Conservation (phyloP, 2,888 invertebrate genomes). For the Cantharis lateralis region DNA sequence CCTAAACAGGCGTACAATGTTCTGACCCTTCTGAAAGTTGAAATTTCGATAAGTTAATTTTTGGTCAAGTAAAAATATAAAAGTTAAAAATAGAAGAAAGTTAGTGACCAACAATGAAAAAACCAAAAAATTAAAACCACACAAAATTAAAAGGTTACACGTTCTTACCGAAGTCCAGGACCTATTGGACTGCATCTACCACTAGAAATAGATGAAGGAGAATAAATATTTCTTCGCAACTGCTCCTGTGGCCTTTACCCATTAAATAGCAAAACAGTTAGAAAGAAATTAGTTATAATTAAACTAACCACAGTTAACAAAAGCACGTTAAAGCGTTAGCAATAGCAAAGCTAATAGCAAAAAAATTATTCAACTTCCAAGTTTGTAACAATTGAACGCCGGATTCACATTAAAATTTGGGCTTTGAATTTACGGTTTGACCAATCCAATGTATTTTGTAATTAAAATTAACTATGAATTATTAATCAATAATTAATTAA, state of each 20-base stretch:
- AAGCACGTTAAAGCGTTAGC: conserved; percentile 2
- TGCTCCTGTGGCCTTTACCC: conserved; percentile 33
- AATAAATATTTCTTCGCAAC: conserved; percentile 47
- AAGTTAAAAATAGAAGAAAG: neutral
- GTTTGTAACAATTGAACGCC: neutral
- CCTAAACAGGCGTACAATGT: conserved; percentile 96
- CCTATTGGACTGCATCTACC: conserved; percentile 51
- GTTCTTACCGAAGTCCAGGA: conserved; percentile 42
- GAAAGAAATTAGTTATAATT: conserved; percentile 8
- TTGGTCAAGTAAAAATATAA: neutral
- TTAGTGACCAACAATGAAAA: neutral
- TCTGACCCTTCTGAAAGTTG: conserved; percentile 74
- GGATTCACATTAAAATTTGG: neutral
- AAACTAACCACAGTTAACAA: neutral
- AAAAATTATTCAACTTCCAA: neutral
- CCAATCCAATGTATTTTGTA: neutral
- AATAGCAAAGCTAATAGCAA: neutral
- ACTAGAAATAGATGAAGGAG: conserved; percentile 47
- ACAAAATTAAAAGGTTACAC: neutral
- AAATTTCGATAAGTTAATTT: neutral
- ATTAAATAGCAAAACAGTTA: conserved; percentile 16
- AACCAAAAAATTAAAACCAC: neutral
- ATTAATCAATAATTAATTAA: too few relatives aligned
- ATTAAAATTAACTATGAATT: too few relatives aligned
- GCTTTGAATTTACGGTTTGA: neutral